phyloP scores from a whole-genome alignment of 1,140 invertebrate genomes.

The Anastatus disparis region DNA sequence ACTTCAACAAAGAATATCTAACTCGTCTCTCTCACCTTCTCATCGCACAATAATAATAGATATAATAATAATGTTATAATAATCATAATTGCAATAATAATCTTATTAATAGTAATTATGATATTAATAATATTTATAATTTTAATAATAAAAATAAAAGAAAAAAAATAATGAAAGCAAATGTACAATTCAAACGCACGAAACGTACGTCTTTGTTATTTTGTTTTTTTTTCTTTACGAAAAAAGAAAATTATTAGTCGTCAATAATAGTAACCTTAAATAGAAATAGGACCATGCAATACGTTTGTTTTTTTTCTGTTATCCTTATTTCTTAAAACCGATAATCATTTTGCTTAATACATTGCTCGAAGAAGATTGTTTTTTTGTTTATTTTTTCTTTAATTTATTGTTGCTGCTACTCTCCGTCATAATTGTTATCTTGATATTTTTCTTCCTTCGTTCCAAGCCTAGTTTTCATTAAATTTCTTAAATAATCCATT shows the following conservation, averaged over 20 bases:
- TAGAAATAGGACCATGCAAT: slow-evolving; percentile 21
- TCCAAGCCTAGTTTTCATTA: too few species aligned
- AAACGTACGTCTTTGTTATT: background rate
- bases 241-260: slow-evolving; percentile 11
- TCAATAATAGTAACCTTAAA: slow-evolving; percentile 14
- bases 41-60: slow-evolving; percentile 1
- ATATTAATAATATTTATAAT: slow-evolving; percentile 18
- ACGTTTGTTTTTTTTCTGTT: background rate
- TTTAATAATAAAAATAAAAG: slow-evolving; percentile 17
- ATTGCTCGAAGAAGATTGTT: background rate
- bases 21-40: slow-evolving; percentile 19
- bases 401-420: too few species aligned
- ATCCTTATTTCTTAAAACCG: background rate
- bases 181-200: slow-evolving; percentile 31
- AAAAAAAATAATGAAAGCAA: slow-evolving; percentile 33
- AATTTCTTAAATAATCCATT: too few species aligned
- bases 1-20: slow-evolving; percentile 52
- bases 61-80: slow-evolving; percentile 2
- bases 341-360: background rate
- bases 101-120: background rate
- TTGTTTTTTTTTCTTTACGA: slow-evolving; percentile 11
- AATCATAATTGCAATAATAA: background rate
- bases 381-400: too few species aligned
- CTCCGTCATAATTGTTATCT: too few species aligned
- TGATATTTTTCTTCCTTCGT: too few species aligned